Conservation (phyloP, 2,113 vertebrate genomes). For the Procavia capensis region DNA sequence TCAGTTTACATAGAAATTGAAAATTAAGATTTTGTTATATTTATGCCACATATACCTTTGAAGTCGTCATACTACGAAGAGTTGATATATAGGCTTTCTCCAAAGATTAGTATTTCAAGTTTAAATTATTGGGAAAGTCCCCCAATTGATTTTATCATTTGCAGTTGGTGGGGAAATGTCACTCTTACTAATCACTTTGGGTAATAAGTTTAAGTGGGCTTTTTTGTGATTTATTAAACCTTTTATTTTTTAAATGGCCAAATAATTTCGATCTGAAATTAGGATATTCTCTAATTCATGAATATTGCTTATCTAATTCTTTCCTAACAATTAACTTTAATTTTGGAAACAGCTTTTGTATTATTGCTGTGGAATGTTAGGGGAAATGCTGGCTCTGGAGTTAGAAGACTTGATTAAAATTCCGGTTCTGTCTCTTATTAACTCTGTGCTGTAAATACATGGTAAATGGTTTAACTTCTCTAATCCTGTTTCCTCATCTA, state of each 20-base stretch:
- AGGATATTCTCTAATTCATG: constrained; percentile 49
- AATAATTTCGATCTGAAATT: constrained; percentile 48
- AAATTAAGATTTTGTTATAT: constrained; percentile 67
- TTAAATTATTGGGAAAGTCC: constrained; percentile 63
- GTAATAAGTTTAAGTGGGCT: constrained; percentile 62
- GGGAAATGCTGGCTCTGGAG: not conserved
- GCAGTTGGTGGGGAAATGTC: constrained; percentile 46
- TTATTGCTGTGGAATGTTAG: not conserved
- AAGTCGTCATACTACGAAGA: not conserved
- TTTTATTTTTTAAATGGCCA: constrained; percentile 59
- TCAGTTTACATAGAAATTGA: constrained; percentile 65
- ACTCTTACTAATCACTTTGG: constrained; percentile 65
- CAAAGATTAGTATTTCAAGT: constrained; percentile 62
- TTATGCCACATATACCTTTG: not conserved
- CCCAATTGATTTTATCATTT: constrained; percentile 67
- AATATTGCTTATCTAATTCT: constrained; percentile 51
- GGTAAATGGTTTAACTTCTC: not conserved
- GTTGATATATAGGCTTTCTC: constrained; percentile 55
- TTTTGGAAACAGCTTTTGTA: constrained; percentile 16
- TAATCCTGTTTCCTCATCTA: constrained; percentile 9
- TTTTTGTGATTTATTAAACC: constrained; percentile 57
- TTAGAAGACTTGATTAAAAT: constrained; percentile 27
- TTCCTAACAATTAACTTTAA: constrained; percentile 56
- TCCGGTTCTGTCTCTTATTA: not conserved
- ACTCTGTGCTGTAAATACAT: not conserved